Percentiles rank a stretch among this genome's conserved stretches.
Evolutionary conservation across 2,113 vertebrate species (phyloP).

Genomic region (Gnathonemus longibarbis): DNA sequence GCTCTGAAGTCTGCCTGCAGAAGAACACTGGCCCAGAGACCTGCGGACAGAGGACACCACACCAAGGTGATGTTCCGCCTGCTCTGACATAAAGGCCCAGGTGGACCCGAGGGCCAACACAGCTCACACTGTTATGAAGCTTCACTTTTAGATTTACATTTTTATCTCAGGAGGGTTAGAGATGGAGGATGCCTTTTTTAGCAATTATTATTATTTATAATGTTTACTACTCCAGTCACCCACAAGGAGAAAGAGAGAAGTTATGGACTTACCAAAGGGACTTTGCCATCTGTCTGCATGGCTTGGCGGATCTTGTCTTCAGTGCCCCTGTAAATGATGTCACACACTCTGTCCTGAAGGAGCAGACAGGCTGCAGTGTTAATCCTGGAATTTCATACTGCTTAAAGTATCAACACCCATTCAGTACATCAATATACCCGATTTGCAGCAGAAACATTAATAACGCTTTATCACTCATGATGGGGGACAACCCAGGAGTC

Average conservation of each 20-base stretch:
- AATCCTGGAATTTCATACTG: background rate
- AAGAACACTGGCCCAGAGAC: slow-evolving; percentile 89
- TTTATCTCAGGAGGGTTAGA: background rate
- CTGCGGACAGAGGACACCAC: slow-evolving; percentile 46
- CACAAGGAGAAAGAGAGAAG: background rate
- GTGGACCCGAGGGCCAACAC: background rate
- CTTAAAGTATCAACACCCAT: background rate
- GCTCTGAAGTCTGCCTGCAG: slow-evolving; percentile 72
- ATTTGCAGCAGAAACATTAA: background rate
- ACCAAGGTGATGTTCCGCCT: background rate
- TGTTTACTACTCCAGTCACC: background rate
- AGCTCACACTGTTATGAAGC: background rate
- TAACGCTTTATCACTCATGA: background rate
- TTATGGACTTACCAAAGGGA: slow-evolving; percentile 70
- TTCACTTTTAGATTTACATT: background rate
- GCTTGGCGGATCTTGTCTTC: slow-evolving; percentile 64
- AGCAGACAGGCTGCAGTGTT: background rate
- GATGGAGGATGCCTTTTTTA: background rate
- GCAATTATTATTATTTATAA: background rate
- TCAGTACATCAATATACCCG: background rate
- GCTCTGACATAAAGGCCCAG: background rate
- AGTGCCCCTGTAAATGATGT: slow-evolving; percentile 78
- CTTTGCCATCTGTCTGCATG: slow-evolving; percentile 61
- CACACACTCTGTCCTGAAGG: slow-evolving; percentile 62
- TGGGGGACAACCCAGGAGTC: background rate